Percentiles rank a stretch among this genome's conserved stretches.
These are phyloP conservation scores for Hydrophis major DNA, from an alignment of 2,797 vertebrate genomes.

Conservation along the genomic window DNA sequence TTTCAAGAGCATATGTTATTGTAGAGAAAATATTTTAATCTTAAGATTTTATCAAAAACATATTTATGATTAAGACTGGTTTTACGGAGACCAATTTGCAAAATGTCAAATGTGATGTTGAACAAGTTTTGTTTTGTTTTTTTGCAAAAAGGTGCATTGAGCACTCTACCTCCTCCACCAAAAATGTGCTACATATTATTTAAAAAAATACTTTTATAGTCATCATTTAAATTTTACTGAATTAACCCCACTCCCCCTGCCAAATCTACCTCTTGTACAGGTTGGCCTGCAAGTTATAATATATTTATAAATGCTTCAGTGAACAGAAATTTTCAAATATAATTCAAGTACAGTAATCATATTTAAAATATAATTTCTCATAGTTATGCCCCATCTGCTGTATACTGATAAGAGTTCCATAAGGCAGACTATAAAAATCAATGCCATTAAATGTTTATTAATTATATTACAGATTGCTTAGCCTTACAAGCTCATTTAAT, in stretches of 20 bases:
- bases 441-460: conserved; percentile 85
- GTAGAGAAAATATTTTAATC: conserved; percentile 40
- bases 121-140: conserved; percentile 10
- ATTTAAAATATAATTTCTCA: conserved; percentile 87
- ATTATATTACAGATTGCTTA: conserved; percentile 82
- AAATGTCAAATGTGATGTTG: conserved; percentile 25
- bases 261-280: conserved; percentile 58
- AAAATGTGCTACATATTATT: conserved; percentile 38
- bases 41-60: conserved; percentile 52
- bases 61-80: conserved; percentile 27
- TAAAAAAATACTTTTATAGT: conserved; percentile 17
- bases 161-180: conserved; percentile 9
- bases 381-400: conserved; percentile 90
- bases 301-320: conserved; percentile 86
- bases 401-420: conserved; percentile 94
- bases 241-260: conserved; percentile 24
- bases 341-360: conserved; percentile 74
- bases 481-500: conserved; percentile 62
- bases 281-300: conserved; percentile 77
- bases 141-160: conserved; percentile 43
- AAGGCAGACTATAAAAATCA: conserved; percentile 79
- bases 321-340: conserved; percentile 79
- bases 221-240: conserved; percentile 56
- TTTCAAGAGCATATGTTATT: conserved; percentile 42
- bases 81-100: conserved; percentile 51